phyloP scores from a whole-genome alignment of 1,140 invertebrate species.

The Tetragonula clypearis region DNA sequence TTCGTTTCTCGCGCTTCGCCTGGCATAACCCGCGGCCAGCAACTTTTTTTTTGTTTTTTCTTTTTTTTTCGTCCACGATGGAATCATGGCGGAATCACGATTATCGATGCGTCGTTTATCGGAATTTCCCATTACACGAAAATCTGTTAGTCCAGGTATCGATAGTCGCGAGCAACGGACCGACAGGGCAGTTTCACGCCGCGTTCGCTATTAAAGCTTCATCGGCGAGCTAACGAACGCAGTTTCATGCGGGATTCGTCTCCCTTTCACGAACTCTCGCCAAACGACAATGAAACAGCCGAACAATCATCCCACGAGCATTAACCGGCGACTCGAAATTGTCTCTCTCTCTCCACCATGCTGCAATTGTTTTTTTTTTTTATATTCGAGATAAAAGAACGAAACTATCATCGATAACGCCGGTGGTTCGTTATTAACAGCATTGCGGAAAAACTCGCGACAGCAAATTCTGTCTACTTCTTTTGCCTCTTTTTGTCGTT shows the following conservation, averaged over 20 bases:
- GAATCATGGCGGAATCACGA: background rate
- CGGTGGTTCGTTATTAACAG: no score
- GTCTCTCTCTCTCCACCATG: background rate
- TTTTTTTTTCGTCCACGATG: background rate
- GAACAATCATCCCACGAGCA: background rate
- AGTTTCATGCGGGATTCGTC: background rate
- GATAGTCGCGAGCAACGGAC: slow-evolving; percentile 9
- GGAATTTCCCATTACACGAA: slow-evolving; percentile 18
- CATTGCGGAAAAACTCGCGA: no score
- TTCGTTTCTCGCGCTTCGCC: background rate
- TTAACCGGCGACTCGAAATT: background rate
- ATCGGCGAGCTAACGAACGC: slow-evolving; percentile 6
- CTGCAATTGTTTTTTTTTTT: background rate
- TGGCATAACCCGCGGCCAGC: background rate
- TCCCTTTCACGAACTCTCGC: background rate
- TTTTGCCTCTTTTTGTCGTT: background rate
- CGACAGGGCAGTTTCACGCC: background rate
- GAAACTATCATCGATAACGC: background rate
- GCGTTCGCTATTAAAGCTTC: background rate
- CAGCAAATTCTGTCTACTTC: no score
- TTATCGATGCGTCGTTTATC: slow-evolving; percentile 4
- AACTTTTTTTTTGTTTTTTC: no score
- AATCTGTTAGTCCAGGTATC: slow-evolving; percentile 21
- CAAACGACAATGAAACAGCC: background rate
- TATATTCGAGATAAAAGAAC: background rate